These are phyloP conservation scores for Acropternis orthonyx DNA, from an alignment of 2,797 vertebrate species.

Conservation along the genomic window DNA sequence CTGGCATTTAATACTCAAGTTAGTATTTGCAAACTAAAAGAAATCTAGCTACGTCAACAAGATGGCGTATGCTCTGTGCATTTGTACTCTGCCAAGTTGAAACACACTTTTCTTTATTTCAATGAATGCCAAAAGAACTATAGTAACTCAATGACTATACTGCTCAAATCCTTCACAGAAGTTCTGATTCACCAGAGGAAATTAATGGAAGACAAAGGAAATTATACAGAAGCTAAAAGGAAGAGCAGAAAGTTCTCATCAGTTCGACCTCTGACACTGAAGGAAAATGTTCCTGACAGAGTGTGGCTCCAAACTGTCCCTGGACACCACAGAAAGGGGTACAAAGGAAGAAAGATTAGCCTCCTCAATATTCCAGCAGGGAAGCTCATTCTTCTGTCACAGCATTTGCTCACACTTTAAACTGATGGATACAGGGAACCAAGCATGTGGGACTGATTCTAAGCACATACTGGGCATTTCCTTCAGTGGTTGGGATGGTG, in stretches of 20 bases:
- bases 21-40: conserved; percentile 39
- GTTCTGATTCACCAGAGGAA: neutral
- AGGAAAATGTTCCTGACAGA: neutral
- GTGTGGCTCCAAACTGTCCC: neutral
- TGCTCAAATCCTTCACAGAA: neutral
- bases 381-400: neutral
- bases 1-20: conserved; percentile 2
- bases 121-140: neutral
- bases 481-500: neutral
- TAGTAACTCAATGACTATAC: neutral
- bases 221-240: neutral
- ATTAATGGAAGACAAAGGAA: neutral
- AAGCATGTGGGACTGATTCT: neutral
- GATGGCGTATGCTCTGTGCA: neutral
- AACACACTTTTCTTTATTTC: neutral
- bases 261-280: neutral
- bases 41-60: conserved; percentile 39
- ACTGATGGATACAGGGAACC: neutral
- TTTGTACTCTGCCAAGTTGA: neutral
- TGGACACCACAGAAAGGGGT: neutral
- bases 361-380: neutral
- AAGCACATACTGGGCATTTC: neutral
- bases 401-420: neutral
- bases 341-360: neutral
- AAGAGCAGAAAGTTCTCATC: neutral